These are phyloP conservation scores for Scelioninae gen. 2 DNA, from an alignment of 2,888 invertebrate species.

Conservation along the genomic window DNA sequence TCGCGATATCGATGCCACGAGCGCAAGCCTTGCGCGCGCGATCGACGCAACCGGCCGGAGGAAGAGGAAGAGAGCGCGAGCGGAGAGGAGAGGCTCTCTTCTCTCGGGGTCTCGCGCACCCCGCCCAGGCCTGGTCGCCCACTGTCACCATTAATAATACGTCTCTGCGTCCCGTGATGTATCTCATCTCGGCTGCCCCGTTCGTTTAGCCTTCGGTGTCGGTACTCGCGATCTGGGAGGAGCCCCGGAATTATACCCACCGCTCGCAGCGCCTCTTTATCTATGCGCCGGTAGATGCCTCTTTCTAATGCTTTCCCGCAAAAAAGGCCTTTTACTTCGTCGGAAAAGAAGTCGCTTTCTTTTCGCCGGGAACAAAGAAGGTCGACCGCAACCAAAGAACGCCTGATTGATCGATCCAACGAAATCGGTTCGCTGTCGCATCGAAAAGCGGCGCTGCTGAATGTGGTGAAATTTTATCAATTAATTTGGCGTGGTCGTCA, in stretches of 20 bases:
- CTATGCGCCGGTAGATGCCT: constrained; percentile 45
- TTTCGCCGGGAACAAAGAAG: too few relatives aligned
- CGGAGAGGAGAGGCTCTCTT: constrained; percentile 63
- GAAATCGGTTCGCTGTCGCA: too few relatives aligned
- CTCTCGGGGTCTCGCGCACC: constrained; percentile 67
- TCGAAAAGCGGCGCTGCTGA: too few relatives aligned
- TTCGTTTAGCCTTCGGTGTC: constrained; percentile 65
- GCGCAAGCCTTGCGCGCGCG: too few relatives aligned
- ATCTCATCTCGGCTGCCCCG: constrained; percentile 70
- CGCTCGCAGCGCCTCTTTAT: constrained; percentile 48
- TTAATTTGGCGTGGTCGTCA: too few relatives aligned
- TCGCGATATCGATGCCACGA: constrained; percentile 42
- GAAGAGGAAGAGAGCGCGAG: constrained; percentile 59
- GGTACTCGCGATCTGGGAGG: constrained; percentile 62
- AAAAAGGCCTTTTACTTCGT: background rate
- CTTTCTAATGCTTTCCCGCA: constrained; percentile 16
- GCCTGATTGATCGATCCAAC: too few relatives aligned
- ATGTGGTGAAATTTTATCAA: too few relatives aligned
- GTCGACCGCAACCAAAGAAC: too few relatives aligned
- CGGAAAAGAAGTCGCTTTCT: too few relatives aligned
- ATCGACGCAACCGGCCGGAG: constrained; percentile 58
- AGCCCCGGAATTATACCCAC: constrained; percentile 58
- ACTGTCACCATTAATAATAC: constrained; percentile 76
- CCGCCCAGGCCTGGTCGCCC: constrained; percentile 75
- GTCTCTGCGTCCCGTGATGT: constrained; percentile 75